A percentile compares a stretch with the other conserved stretches of the same genome.
These are phyloP conservation scores for Tachysurus vachellii DNA, from an alignment of 2,113 vertebrate genomes.

Conservation along the genomic window DNA sequence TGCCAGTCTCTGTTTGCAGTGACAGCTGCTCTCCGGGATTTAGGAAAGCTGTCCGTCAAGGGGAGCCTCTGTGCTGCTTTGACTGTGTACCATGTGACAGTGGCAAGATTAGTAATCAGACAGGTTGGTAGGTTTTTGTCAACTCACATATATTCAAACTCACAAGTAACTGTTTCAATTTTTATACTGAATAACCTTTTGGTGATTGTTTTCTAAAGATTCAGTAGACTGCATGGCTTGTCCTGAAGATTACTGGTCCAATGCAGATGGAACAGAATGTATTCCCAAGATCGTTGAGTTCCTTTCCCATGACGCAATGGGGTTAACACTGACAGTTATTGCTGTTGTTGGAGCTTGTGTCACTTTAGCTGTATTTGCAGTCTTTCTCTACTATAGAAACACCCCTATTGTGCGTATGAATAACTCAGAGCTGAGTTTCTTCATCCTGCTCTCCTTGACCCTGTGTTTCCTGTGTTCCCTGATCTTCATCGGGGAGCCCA, in stretches of 20 bases:
- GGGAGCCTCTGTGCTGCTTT: conserved; percentile 79
- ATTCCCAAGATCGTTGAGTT: conserved; percentile 57
- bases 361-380: conserved; percentile 48
- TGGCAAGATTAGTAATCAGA: conserved; percentile 77
- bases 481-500: conserved; percentile 69
- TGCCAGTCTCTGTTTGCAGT: conserved; percentile 73
- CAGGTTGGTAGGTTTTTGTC: conserved; percentile 59
- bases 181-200: background rate
- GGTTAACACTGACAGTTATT: conserved; percentile 51
- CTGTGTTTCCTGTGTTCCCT: conserved; percentile 69
- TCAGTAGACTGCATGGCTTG: conserved; percentile 56
- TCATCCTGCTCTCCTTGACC: conserved; percentile 59
- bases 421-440: conserved; percentile 62
- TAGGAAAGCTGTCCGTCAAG: conserved; percentile 74
- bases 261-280: conserved; percentile 48
- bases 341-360: conserved; percentile 53
- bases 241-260: conserved; percentile 59
- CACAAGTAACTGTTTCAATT: background rate
- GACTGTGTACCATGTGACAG: conserved; percentile 78
- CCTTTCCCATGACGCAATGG: conserved; percentile 59
- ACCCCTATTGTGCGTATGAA: conserved; percentile 60
- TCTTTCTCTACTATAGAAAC: conserved; percentile 53
- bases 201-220: conserved; percentile 36
- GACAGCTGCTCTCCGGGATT: conserved; percentile 71
- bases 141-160: background rate